Evolutionary conservation across 2,113 vertebrate species (phyloP), one percentile per base, ranked within the genome.

Genomic region (Melanotaenia duboulayi): DNA sequence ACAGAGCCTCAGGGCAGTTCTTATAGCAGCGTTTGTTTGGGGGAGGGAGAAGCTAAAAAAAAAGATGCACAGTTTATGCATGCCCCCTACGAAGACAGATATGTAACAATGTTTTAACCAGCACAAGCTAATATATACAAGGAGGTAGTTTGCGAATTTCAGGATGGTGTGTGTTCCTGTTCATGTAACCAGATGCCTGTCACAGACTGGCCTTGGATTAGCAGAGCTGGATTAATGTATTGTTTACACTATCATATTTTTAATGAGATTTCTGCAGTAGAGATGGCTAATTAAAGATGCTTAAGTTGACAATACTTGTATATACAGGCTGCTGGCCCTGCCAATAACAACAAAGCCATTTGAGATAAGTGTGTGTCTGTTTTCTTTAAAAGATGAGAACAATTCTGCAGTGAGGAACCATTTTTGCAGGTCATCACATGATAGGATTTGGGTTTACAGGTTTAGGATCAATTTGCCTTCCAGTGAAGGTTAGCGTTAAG

Each of bases 171-270:
- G 14, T 24, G 52, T 40, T 63, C 17, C 42, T 42, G 74, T 65
- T 71, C 7, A 51, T 71, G 13, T 24, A n/a, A 32, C 28, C 56
- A 72, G 49, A 63, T 25, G 10, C 64, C 62, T 46, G 49, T 39
- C 65, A 42, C 49, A 66, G 40, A 4, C 51, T 58, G 61, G 58
- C 46, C 71, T 32, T 25, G 80, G 88, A 90, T 92, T 89, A 90
- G 52, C 61, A 81, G 76, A 62, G 32, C 54, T 77, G 78, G 87
- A 92, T 91, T 89, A 90, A 50, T 70, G 28, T 70, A 74, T 65
- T 64, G 25, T 79, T 86, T 90, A 82, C 84, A 89, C 76, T 90
- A 82, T 90, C 84, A 88, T 87, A 90, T 88, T 87, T 70, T 51
- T 80, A 86, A 90, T 89, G 81, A 74, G 89, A 90, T 92, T 87